phyloP scores from a whole-genome alignment of 92 coral and sea anemone species.

The Hydrozoanthus gracilis region DNA sequence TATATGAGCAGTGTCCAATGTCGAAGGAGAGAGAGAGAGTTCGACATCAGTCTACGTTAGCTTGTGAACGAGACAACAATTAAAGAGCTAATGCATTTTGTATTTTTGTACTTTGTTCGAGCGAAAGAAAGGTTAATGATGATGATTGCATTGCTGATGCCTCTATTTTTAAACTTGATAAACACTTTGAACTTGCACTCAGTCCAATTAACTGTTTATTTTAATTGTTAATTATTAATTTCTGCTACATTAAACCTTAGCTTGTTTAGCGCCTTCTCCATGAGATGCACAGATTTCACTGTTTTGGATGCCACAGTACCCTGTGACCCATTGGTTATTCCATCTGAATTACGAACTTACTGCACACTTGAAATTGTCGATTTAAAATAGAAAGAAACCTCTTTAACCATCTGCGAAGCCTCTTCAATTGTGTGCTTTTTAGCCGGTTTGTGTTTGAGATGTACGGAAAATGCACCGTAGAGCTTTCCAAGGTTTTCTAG shows the following conservation, averaged over 20 bases:
- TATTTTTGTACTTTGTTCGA: too few species aligned
- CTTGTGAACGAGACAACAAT: too few species aligned
- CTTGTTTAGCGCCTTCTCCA: conserved; percentile 51
- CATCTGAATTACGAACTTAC: conserved; percentile 29
- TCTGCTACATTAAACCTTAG: conserved; percentile 12
- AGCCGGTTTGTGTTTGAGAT: conserved; percentile 22
- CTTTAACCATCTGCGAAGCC: conserved; percentile 50
- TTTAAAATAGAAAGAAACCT: conserved; percentile 49
- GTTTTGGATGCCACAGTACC: conserved; percentile 64
- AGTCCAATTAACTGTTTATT: too few species aligned
- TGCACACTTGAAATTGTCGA: conserved; percentile 42
- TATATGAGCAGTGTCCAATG: too few species aligned
- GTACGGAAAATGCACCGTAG: conserved; percentile 48
- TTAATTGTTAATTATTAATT: not conserved
- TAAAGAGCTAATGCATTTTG: too few species aligned
- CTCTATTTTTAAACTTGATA: too few species aligned
- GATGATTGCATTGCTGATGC: too few species aligned
- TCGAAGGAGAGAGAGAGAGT: too few species aligned
- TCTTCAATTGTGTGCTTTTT: conserved; percentile 48
- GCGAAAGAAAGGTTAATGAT: too few species aligned
- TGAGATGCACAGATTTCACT: conserved; percentile 41
- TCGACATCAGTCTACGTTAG: too few species aligned
- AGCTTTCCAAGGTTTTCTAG: conserved; percentile 52
- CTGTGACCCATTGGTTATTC: conserved; percentile 49
- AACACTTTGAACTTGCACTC: too few species aligned